Conservation (phyloP, 1,140 invertebrate species). For the Drosophila repleta region DNA sequence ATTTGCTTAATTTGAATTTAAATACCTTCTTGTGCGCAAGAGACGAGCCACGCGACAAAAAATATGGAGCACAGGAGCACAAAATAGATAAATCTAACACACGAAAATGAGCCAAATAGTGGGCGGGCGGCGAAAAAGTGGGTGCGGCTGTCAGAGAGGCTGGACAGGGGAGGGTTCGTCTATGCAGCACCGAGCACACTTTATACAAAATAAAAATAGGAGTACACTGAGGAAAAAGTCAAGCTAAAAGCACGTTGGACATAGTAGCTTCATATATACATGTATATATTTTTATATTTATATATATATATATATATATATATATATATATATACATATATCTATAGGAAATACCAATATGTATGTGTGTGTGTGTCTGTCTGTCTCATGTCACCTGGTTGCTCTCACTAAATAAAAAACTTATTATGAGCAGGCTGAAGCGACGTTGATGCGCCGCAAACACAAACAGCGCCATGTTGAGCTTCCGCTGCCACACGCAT, state of each 20-base stretch:
- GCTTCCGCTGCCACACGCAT: constrained; percentile 61
- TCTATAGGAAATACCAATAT: not conserved
- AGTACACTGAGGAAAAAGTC: constrained; percentile 47
- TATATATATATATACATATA: too few relatives aligned
- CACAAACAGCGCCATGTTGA: constrained; percentile 64
- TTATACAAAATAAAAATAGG: constrained; percentile 15
- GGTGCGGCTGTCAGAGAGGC: not conserved
- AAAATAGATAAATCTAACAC: constrained; percentile 67
- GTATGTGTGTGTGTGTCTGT: constrained; percentile 1
- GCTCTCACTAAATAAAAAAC: constrained; percentile 72
- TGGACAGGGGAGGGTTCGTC: too few relatives aligned
- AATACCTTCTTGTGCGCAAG: constrained; percentile 50
- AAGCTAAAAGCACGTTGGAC: constrained; percentile 53
- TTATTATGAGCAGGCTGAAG: constrained; percentile 71
- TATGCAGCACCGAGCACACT: not conserved
- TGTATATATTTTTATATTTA: too few relatives aligned
- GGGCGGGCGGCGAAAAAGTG: too few relatives aligned
- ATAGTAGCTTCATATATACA: not conserved
- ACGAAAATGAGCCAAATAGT: constrained; percentile 57
- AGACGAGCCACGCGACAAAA: constrained; percentile 44
- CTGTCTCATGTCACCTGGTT: constrained; percentile 53
- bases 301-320: too few relatives aligned
- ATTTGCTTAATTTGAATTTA: constrained; percentile 81
- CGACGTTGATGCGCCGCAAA: constrained; percentile 39
- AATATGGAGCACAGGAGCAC: constrained; percentile 28